Evolutionary conservation across 2,113 vertebrate genomes (phyloP).

Genomic region (Xiphophorus hellerii): DNA sequence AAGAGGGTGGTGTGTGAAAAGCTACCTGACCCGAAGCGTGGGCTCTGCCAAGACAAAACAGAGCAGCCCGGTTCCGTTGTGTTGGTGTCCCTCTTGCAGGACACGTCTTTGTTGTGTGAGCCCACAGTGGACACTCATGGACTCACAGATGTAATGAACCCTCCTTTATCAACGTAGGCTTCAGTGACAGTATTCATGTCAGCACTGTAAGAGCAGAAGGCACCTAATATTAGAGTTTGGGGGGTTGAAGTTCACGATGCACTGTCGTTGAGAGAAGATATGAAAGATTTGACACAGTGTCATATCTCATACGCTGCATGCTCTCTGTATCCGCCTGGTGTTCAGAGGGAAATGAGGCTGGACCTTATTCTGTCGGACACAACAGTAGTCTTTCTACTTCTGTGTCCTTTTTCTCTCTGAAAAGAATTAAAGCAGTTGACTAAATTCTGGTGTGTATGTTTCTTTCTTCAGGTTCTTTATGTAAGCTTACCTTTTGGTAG

Average conservation of each 20-base stretch:
- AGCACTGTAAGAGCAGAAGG: background rate
- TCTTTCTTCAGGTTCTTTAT: too few species aligned
- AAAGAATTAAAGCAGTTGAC: too few species aligned
- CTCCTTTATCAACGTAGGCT: slow-evolving; percentile 46
- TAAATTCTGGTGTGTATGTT: too few species aligned
- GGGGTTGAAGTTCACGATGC: background rate
- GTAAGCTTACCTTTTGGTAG: too few species aligned
- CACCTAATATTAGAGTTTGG: background rate
- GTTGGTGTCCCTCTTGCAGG: slow-evolving; percentile 69
- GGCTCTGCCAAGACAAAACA: background rate
- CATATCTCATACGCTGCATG: background rate
- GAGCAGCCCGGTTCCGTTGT: slow-evolving; percentile 27
- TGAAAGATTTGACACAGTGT: background rate
- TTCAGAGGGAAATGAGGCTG: background rate
- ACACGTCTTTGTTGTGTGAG: slow-evolving; percentile 47
- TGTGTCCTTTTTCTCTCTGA: too few species aligned
- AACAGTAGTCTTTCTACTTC: background rate
- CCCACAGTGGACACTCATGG: slow-evolving; percentile 26
- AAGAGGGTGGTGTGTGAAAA: slow-evolving; percentile 10
- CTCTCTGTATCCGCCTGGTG: background rate
- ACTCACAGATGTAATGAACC: slow-evolving; percentile 11
- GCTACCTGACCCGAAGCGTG: background rate
- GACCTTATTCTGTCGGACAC: background rate
- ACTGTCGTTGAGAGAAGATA: background rate
- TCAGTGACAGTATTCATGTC: background rate